Evolutionary conservation across 1,140 invertebrate genomes (phyloP).

Genomic region (Bombus waltoni): DNA sequence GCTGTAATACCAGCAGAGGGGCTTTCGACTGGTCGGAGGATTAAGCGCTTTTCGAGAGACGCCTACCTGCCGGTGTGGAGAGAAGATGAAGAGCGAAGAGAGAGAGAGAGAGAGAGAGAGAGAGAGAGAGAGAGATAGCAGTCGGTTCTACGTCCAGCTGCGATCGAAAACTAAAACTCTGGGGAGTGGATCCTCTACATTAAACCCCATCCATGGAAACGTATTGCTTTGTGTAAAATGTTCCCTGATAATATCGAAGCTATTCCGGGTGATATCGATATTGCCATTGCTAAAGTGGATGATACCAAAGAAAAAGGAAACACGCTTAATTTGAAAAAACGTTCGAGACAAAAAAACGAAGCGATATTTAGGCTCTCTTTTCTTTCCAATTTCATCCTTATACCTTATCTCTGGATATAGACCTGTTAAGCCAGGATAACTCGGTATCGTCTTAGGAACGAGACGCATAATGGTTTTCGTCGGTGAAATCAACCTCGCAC

Average conservation of each 20-base stretch:
- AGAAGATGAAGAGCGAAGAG: constrained; percentile 47
- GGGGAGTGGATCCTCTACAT: constrained; percentile 55
- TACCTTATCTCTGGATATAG: background rate
- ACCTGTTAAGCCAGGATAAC: background rate
- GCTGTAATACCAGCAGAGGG: constrained; percentile 67
- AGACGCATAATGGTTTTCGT: background rate
- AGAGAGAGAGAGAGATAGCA: background rate
- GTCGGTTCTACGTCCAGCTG: constrained; percentile 24
- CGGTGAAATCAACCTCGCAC: background rate
- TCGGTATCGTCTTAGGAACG: background rate
- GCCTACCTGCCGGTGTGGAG: constrained; percentile 41
- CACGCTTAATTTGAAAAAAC: background rate
- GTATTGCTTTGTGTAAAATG: constrained; percentile 52
- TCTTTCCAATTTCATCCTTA: background rate
- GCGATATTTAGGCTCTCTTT: background rate
- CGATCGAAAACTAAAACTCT: constrained; percentile 62
- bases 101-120: constrained; percentile 9
- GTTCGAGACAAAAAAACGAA: background rate
- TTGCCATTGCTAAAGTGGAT: background rate
- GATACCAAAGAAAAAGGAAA: background rate
- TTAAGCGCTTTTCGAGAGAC: constrained; percentile 69
- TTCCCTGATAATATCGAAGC: constrained; percentile 44
- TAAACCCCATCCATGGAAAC: constrained; percentile 52
- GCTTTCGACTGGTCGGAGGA: constrained; percentile 65
- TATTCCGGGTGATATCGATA: constrained; percentile 52